These are phyloP conservation scores for Camponotus fellah DNA, from an alignment of 2,888 invertebrate genomes.

Conservation along the genomic window DNA sequence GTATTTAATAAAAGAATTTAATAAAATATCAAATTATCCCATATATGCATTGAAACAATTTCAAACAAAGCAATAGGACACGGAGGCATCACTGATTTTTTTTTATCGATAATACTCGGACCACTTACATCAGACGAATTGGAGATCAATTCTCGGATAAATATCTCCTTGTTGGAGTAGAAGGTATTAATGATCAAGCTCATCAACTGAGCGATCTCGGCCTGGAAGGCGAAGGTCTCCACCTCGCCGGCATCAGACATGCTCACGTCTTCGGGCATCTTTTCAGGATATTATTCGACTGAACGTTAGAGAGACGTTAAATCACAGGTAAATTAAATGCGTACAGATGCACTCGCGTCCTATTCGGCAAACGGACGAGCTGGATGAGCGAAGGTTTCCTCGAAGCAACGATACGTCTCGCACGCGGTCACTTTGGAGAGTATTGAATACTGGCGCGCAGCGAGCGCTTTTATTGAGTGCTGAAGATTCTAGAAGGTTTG, in stretches of 20 bases:
- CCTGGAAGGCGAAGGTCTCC: slow-evolving; percentile 99
- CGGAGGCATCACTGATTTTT: background rate
- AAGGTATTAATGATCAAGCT: slow-evolving; percentile 99
- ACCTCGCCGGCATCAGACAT: slow-evolving; percentile 89
- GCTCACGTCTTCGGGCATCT: slow-evolving; percentile 85
- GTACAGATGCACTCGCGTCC: background rate
- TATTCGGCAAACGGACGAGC: background rate
- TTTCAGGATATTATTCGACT: background rate
- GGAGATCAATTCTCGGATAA: slow-evolving; percentile 99
- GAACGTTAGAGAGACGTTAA: background rate
- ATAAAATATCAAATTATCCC: background rate
- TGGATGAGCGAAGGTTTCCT: no score
- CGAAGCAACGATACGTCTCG: slow-evolving; percentile 11
- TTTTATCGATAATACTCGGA: background rate
- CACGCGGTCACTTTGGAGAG: slow-evolving; percentile 63
- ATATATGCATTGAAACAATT: background rate
- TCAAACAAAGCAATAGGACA: background rate
- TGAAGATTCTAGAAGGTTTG: slow-evolving; percentile 77
- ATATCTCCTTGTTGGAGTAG: slow-evolving; percentile 99
- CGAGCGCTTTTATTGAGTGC: slow-evolving; percentile 75
- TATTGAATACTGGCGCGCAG: slow-evolving; percentile 70
- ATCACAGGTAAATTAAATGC: background rate
- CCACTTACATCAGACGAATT: slow-evolving; percentile 95
- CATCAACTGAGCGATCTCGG: slow-evolving; percentile 99
- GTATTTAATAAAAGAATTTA: background rate